Base-by-base conservation (phyloP, 2,888 invertebrate species). In the Habrosyne pyritoides region DNA sequence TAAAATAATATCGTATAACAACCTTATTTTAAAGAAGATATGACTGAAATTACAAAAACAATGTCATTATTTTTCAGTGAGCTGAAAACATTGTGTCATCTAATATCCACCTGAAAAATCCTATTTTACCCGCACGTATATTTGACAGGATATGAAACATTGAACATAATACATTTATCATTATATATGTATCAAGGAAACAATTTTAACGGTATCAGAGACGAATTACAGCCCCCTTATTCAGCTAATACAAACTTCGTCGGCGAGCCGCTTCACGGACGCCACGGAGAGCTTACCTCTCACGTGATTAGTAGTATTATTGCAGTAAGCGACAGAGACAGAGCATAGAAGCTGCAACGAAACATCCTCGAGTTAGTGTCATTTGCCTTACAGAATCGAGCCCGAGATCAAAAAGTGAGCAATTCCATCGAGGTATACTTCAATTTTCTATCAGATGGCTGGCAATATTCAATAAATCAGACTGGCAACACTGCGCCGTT, bases 401-500 rank as follows among this genome's bases (percentile, higher is more conserved):
- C n/a, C n/a, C n/a, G n/a, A n/a, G 14, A 42, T 42, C 42, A 42
- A 18, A 42, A 42, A 42, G 18, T 18, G 18, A 42, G 18, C 14
- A 18, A 42, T 42, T 18, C 18, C 42, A 18, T 18, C 8, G 42
- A 42, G 18, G 42, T 42, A 42, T 12, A 8, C 18, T 42, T 42
- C 42, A 42, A 42, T 42, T 42, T 42, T 42, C 42, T n/a, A 18
- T 42, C 42, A 42, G 8, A 42, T 12, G 14, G 42, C 18, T 18
- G 18, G 42, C 18, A 42, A 42, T 42, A 42, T 42, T 42, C 42
- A 42, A 42, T 42, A 42, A 42, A 42, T 42, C 42, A 42, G 42
- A 18, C n/a, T 42, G 42, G 42, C 18, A 42, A 42, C 42, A 42
- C 42, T 42, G 8, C n/a, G 36, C 14, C 18, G 36, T 42, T 42